Base-by-base conservation (phyloP, 2,113 vertebrate species). In the Oophaga pumilio region DNA sequence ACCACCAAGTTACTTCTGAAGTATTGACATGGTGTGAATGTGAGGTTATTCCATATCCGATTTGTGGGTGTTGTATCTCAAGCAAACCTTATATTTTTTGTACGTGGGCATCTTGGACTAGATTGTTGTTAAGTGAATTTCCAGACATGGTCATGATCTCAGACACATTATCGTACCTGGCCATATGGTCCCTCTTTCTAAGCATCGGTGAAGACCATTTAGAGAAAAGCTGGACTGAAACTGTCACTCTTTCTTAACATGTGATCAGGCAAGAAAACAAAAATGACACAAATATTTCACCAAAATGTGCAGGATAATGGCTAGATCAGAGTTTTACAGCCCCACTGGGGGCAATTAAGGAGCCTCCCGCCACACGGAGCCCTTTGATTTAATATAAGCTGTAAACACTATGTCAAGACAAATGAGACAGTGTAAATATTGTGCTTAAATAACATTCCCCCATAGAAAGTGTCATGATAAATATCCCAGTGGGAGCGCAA, bases 261-360 rank as follows among this genome's bases (percentile, higher is more conserved):
- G 6, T 10, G 20, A 53, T 49, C n/a, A 68, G 24, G 15, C 17
- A 82, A 50, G n/a, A 69, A 68, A 18, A 22, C 28, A 62, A 20
- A 59, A 64, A 22, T 76, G 69, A 66, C 74, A 66, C 43, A 20
- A 53, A 86, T 76, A 64, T 53, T 78, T 78, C 60, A 78, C 74
- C 59, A 14, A 33, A 57, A 86, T 57, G 62, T 79, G 53, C 33
- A 43, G 73, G 56, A 26, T 86, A 86, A 79, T 79, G 24, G 49
- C 18, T 53, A 79, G 33, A 69, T 86, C 49, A 86, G 62, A 62
- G 59, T 24, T 56, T 85, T 86, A 79, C 22, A 52, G 60, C 50
- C 76, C 85, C 85, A 86, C 8, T 68, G 85, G 85, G 84, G 84
- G 33, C 53, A 85, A 73, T 85, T 85, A 85, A 6, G 6, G 22